Percentiles rank a stretch among this genome's conserved stretches.
phyloP scores from a whole-genome alignment of 2,888 invertebrate species.

The Cosmorhoe ocellata region DNA sequence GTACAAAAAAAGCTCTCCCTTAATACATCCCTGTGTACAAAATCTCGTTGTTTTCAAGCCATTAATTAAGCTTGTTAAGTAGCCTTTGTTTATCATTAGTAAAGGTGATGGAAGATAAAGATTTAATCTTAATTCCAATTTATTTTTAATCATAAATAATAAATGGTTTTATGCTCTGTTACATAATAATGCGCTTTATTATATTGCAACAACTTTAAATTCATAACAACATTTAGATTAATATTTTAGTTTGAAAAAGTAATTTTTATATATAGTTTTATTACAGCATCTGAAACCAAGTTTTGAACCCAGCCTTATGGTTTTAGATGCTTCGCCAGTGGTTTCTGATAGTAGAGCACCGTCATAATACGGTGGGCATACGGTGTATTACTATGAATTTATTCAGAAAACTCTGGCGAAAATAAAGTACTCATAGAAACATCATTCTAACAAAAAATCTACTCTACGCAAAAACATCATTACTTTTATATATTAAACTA shows the following conservation, averaged over 20 bases:
- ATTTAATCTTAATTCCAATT: slow-evolving; percentile 19
- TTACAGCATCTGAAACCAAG: slow-evolving; percentile 40
- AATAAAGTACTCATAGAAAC: too few species aligned
- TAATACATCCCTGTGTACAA: not conserved
- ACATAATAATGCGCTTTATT: slow-evolving; percentile 43
- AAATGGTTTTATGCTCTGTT: slow-evolving; percentile 36
- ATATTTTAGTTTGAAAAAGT: slow-evolving; percentile 26
- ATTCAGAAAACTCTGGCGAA: not conserved
- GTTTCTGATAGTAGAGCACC: not conserved
- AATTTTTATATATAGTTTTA: slow-evolving; percentile 18
- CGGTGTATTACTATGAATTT: not conserved
- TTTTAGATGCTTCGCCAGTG: slow-evolving; percentile 42
- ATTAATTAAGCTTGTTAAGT: slow-evolving; percentile 12
- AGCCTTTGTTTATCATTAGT: slow-evolving; percentile 8
- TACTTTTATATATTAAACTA: not conserved
- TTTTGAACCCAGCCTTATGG: slow-evolving; percentile 44
- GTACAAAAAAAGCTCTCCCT: too few species aligned
- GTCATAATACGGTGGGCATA: not conserved
- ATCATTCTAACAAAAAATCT: too few species aligned
- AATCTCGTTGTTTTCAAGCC: slow-evolving; percentile 2
- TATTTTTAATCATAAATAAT: slow-evolving; percentile 38
- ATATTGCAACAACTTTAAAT: slow-evolving; percentile 44
- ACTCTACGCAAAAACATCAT: not conserved
- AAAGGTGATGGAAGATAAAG: slow-evolving; percentile 15
- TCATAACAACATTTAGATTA: slow-evolving; percentile 42